A percentile compares a stretch with the other conserved stretches of the same genome.
Conservation (phyloP, 2,113 vertebrate species). For the Perccottus glenii region DNA sequence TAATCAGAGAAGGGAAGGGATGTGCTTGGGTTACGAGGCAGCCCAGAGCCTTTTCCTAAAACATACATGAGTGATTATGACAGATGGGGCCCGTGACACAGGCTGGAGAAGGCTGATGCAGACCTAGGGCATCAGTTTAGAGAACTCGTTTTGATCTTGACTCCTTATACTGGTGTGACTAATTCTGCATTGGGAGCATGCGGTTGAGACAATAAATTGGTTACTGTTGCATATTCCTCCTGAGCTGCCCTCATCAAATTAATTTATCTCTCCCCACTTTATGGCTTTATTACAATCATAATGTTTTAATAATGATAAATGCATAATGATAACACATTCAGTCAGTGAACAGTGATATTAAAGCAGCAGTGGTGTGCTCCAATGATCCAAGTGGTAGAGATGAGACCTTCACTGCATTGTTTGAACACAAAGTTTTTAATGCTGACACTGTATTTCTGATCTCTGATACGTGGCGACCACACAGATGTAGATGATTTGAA, state of each 20-base stretch:
- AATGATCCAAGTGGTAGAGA: no score
- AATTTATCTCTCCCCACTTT: background rate
- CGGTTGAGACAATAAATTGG: conserved; percentile 37
- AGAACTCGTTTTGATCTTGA: conserved; percentile 21
- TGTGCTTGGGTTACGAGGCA: conserved; percentile 57
- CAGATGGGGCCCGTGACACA: conserved; percentile 47
- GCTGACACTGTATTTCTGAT: conserved; percentile 31
- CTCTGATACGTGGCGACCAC: background rate
- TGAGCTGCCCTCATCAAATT: conserved; percentile 1
- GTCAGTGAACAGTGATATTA: no score
- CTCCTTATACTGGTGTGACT: conserved; percentile 38
- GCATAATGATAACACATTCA: no score
- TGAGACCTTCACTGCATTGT: no score
- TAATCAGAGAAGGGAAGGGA: conserved; percentile 43
- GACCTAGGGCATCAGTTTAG: conserved; percentile 16
- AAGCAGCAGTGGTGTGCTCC: no score
- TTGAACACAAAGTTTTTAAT: background rate
- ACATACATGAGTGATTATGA: conserved; percentile 73
- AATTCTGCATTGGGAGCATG: conserved; percentile 32
- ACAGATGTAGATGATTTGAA: background rate
- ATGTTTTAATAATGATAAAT: no score
- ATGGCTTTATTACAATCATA: no score
- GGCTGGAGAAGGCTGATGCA: conserved; percentile 28
- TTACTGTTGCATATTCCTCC: conserved; percentile 9
- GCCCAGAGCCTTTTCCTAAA: conserved; percentile 51